A percentile compares a stretch with the other conserved stretches of the same genome.
Conservation (phyloP, 1,140 invertebrate species). For the Drosophila arawakana region DNA sequence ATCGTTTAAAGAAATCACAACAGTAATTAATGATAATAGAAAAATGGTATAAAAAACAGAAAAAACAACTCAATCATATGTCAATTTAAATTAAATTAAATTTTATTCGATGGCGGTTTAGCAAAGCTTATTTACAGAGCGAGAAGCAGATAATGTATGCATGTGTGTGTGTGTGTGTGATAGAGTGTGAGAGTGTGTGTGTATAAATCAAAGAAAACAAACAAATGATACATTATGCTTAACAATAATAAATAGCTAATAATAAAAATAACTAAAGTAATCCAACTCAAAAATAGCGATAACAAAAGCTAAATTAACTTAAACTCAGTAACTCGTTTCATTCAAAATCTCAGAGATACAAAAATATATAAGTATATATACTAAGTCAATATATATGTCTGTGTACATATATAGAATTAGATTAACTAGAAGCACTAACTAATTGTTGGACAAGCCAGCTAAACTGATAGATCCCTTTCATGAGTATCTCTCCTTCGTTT, state of each 20-base stretch:
- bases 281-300: conserved; percentile 31
- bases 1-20: conserved; percentile 7
- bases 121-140: conserved; percentile 65
- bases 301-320: conserved; percentile 42
- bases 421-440: conserved; percentile 21
- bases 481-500: background rate
- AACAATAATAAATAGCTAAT: conserved; percentile 34
- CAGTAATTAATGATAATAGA: conserved; percentile 4
- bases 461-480: conserved; percentile 4
- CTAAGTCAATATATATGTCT: too few relatives aligned
- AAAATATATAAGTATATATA: conserved; percentile 18
- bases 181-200: background rate
- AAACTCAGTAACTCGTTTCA: conserved; percentile 26
- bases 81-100: conserved; percentile 50
- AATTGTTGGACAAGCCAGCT: conserved; percentile 28
- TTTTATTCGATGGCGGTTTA: conserved; percentile 75
- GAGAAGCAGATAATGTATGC: conserved; percentile 23
- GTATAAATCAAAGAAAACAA: conserved; percentile 21
- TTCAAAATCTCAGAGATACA: conserved; percentile 30
- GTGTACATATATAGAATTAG: too few relatives aligned
- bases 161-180: conserved; percentile 4
- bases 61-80: background rate
- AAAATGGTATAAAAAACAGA: background rate
- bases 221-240: conserved; percentile 29
- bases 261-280: conserved; percentile 23